These are phyloP conservation scores for Gymnarchus niloticus DNA, from an alignment of 2,113 vertebrate species.

Conservation along the genomic window DNA sequence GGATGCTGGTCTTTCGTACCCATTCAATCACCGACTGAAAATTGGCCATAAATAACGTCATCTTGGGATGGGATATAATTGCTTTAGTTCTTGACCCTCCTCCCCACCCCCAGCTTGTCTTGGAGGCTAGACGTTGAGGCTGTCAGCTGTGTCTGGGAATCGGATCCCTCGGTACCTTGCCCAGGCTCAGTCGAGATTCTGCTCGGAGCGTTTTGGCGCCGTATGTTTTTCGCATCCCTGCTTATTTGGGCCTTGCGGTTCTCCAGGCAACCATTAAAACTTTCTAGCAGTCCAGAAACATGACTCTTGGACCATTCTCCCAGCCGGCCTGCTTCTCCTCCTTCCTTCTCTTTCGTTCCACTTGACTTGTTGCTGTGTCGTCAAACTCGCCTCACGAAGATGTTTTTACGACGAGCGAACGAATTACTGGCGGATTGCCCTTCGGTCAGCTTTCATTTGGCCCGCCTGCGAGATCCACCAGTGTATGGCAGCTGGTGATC, in stretches of 20 bases:
- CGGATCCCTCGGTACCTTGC: constrained; percentile 24
- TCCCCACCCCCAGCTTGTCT: constrained; percentile 22
- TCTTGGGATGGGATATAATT: background rate
- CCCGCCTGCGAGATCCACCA: background rate
- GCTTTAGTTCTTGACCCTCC: background rate
- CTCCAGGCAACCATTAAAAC: background rate
- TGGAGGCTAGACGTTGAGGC: constrained; percentile 26
- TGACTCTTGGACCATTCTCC: background rate
- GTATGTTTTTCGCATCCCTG: background rate
- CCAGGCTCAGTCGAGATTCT: background rate
- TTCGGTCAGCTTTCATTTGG: background rate
- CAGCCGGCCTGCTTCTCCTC: background rate
- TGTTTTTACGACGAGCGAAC: background rate
- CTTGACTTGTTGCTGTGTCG: background rate
- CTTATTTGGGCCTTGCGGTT: background rate
- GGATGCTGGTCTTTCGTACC: background rate
- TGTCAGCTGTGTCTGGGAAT: background rate
- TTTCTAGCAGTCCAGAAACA: background rate
- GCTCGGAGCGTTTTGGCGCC: background rate
- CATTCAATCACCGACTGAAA: constrained; percentile 1
- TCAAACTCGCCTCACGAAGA: background rate
- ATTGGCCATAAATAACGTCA: constrained; percentile 17
- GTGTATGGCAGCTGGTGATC: too few relatives aligned
- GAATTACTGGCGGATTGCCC: background rate
- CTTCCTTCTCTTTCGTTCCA: background rate